Percentiles rank a stretch among this genome's conserved stretches.
Evolutionary conservation across 2,888 invertebrate genomes (phyloP).

Genomic region (Heliothis peltigera): DNA sequence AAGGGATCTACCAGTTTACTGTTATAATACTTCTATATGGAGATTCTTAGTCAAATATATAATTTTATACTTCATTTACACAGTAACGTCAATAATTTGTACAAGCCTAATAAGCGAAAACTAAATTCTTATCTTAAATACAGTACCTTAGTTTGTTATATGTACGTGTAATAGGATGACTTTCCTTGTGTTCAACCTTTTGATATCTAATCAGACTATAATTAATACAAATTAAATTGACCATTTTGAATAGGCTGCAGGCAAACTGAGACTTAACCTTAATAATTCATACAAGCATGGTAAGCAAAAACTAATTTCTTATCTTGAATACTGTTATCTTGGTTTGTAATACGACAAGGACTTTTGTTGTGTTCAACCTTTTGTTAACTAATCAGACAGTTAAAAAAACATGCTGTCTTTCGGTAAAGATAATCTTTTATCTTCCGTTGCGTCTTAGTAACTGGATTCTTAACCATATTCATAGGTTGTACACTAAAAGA

Average conservation of each 20-base stretch:
- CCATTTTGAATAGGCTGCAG: not conserved
- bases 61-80: too few relatives aligned
- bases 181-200: constrained; percentile 64
- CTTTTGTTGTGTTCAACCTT: constrained; percentile 64
- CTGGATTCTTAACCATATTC: constrained; percentile 29
- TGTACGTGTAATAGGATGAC: constrained; percentile 74
- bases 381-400: constrained; percentile 25
- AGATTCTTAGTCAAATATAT: too few relatives aligned
- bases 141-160: constrained; percentile 78
- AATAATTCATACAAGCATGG: constrained; percentile 26
- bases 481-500: constrained; percentile 29
- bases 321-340: constrained; percentile 73
- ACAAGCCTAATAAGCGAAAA: constrained; percentile 39
- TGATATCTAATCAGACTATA: constrained; percentile 23
- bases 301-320: constrained; percentile 57
- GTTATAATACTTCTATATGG: too few relatives aligned
- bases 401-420: constrained; percentile 29
- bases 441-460: constrained; percentile 6
- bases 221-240: too few relatives aligned
- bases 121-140: constrained; percentile 67
- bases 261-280: not conserved
- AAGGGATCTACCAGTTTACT: too few relatives aligned
- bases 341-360: constrained; percentile 78
- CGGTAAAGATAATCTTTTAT: constrained; percentile 23
- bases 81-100: constrained; percentile 25